These are phyloP conservation scores for Etheostoma cragini DNA, from an alignment of 2,113 vertebrate species.

Conservation along the genomic window DNA sequence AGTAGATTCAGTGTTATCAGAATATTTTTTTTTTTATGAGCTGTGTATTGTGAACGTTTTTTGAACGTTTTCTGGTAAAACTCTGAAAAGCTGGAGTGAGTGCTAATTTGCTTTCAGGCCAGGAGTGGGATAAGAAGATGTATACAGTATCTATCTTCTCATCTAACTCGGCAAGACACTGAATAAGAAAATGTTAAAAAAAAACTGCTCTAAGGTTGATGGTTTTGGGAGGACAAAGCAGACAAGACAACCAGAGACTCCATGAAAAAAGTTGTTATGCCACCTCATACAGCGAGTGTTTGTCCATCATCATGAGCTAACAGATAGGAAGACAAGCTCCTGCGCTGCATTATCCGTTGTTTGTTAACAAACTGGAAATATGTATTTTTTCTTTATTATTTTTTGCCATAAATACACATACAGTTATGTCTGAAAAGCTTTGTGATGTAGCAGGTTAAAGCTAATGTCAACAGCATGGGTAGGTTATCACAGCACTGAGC, in stretches of 20 bases:
- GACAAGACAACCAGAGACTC: not conserved
- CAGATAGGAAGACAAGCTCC: not conserved
- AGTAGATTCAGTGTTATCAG: not conserved
- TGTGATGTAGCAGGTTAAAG: slow-evolving; percentile 47
- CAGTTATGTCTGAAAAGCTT: slow-evolving; percentile 28
- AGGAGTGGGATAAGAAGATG: not conserved
- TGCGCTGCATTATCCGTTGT: not conserved
- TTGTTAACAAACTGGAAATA: slow-evolving; percentile 13
- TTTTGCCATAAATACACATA: slow-evolving; percentile 13
- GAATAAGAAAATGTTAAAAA: too few relatives aligned
- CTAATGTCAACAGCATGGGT: slow-evolving; percentile 68
- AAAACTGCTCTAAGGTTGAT: not conserved
- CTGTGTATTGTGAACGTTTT: not conserved
- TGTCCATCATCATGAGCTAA: slow-evolving; percentile 35
- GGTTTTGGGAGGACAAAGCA: not conserved
- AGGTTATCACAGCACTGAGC: slow-evolving; percentile 64
- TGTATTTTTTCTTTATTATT: not conserved
- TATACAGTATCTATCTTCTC: not conserved
- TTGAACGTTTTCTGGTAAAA: not conserved
- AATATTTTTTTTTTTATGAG: slow-evolving; percentile 15
- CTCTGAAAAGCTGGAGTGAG: not conserved
- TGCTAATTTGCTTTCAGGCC: not conserved
- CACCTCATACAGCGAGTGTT: not conserved
- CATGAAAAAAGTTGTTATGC: not conserved
- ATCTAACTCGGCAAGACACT: not conserved